Conservation (phyloP, 2,113 vertebrate genomes). For the Seriola quinqueradiata region DNA sequence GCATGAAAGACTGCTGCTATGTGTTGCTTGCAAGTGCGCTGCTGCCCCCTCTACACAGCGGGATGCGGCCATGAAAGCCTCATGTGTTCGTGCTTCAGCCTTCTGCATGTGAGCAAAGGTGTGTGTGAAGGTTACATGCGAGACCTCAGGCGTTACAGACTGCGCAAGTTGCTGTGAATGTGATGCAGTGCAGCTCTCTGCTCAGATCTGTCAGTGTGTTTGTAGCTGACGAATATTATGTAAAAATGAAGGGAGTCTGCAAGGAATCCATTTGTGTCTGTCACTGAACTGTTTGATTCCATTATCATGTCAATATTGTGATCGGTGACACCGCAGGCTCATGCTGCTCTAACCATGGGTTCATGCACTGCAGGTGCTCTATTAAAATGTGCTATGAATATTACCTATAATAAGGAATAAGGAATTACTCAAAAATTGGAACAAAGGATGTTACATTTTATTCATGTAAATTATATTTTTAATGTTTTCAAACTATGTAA, state of each 20-base stretch:
- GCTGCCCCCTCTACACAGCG: slow-evolving; percentile 12
- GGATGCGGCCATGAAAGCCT: slow-evolving; percentile 16
- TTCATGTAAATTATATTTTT: neutral
- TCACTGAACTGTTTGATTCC: neutral
- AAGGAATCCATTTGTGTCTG: neutral
- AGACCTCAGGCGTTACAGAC: slow-evolving; percentile 3
- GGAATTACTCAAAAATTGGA: neutral
- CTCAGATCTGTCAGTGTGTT: neutral
- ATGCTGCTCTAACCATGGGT: neutral
- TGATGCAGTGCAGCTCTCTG: neutral
- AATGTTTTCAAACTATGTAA: neutral
- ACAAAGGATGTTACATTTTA: neutral
- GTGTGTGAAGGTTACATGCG: slow-evolving; percentile 11
- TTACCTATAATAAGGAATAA: neutral
- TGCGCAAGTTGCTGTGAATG: neutral
- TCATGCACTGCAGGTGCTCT: neutral
- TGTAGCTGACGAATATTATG: neutral
- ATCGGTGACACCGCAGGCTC: neutral
- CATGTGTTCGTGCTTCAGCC: neutral
- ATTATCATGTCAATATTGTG: neutral
- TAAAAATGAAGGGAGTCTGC: neutral
- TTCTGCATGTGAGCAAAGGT: slow-evolving; percentile 1
- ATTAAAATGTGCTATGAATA: neutral
- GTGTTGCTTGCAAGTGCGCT: neutral
- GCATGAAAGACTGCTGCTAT: slow-evolving; percentile 12